Percentiles rank a stretch among this genome's conserved stretches.
Conservation (phyloP, 2,888 invertebrate genomes). For the Eretmocerus hayati region DNA sequence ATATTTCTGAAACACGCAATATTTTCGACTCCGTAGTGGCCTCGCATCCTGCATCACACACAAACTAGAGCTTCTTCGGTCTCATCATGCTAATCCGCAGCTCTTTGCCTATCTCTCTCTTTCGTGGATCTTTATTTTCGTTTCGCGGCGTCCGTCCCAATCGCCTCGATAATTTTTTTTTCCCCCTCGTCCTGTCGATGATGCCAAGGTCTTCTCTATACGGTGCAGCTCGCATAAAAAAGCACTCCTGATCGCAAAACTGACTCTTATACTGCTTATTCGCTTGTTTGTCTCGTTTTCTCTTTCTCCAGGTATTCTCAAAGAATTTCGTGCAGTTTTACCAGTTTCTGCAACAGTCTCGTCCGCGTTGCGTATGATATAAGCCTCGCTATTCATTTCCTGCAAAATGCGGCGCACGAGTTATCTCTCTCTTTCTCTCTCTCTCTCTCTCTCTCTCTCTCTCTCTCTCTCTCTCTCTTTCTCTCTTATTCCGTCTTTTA, state of each 20-base stretch:
- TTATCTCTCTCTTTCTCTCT: not conserved
- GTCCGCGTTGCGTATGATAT: not conserved
- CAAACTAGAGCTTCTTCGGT: conserved; percentile 9
- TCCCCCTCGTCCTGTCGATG: not conserved
- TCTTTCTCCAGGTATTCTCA: not conserved
- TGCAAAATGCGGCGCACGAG: not conserved
- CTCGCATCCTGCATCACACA: too few relatives aligned
- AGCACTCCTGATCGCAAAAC: too few relatives aligned
- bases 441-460: not conserved
- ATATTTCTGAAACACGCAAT: conserved; percentile 19
- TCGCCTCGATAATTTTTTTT: too few relatives aligned
- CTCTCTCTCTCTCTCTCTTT: conserved; percentile 3
- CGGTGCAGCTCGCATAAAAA: not conserved
- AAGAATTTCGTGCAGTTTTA: conserved; percentile 16
- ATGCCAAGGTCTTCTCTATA: not conserved
- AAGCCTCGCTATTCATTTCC: not conserved
- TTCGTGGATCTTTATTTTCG: too few relatives aligned
- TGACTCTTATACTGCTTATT: too few relatives aligned
- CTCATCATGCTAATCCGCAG: conserved; percentile 18
- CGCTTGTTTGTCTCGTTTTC: not conserved
- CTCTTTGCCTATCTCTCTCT: too few relatives aligned
- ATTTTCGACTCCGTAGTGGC: conserved; percentile 11
- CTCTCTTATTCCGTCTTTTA: too few relatives aligned
- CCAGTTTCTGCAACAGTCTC: not conserved
- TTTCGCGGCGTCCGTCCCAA: too few relatives aligned